A percentile compares a stretch with the other conserved stretches of the same genome.
Evolutionary conservation across 2,888 invertebrate species (phyloP).

Genomic region (Pristionchus entomophagus): DNA sequence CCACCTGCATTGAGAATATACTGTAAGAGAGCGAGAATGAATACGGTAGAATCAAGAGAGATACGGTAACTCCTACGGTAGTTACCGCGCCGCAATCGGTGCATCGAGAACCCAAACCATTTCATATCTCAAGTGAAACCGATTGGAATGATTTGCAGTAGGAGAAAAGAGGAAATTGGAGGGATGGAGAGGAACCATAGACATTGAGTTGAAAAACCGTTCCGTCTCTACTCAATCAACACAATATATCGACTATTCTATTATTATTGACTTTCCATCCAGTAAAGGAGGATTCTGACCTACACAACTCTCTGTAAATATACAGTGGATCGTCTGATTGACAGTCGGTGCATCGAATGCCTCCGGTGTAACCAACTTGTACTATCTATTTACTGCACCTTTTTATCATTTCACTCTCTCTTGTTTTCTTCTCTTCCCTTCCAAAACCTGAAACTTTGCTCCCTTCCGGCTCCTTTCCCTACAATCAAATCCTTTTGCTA

Average conservation of each 20-base stretch:
- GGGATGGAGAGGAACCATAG: not conserved
- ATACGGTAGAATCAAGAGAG: not conserved
- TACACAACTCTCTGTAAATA: no score
- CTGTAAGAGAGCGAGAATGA: not conserved
- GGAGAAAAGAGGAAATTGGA: not conserved
- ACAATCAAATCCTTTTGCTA: not conserved
- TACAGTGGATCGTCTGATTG: no score
- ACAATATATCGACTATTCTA: no score
- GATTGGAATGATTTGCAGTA: not conserved
- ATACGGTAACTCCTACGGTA: not conserved
- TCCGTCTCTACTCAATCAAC: no score
- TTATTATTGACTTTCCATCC: no score
- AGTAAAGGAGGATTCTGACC: no score
- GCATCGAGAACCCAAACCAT: no score
- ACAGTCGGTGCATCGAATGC: no score
- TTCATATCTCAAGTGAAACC: no score
- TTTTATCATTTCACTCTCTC: not conserved
- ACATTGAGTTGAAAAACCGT: no score
- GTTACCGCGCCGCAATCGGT: not conserved
- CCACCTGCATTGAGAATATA: conserved; percentile 55
- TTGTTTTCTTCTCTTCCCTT: not conserved
- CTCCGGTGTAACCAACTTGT: no score
- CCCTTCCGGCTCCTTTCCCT: not conserved
- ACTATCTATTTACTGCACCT: conserved; percentile 12
- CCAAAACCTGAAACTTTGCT: not conserved